A percentile compares a stretch with the other conserved stretches of the same genome.
phyloP scores from a whole-genome alignment of 2,113 vertebrate genomes.

The Silurus asotus region DNA sequence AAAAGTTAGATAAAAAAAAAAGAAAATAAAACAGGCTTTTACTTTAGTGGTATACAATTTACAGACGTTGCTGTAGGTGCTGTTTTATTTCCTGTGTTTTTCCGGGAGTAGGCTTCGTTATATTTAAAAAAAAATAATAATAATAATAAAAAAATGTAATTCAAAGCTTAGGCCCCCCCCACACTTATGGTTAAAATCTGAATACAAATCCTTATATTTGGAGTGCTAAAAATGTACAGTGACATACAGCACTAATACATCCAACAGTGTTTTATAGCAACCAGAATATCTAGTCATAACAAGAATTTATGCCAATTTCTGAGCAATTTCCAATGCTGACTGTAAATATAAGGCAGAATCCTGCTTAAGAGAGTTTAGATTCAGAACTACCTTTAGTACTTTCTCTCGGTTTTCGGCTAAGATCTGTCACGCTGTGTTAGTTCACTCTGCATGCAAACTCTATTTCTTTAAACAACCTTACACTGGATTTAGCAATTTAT shows the following conservation, averaged over 20 bases:
- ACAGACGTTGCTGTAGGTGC: not conserved
- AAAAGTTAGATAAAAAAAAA: too few relatives aligned
- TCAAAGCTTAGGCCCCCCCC: not conserved
- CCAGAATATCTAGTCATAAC: not conserved
- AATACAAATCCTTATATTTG: not conserved
- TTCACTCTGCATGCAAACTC: not conserved
- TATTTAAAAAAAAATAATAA: not conserved
- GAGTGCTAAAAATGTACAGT: not conserved
- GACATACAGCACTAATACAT: not conserved
- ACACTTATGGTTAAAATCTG: not conserved
- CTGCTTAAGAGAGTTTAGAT: not conserved
- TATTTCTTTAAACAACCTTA: conserved; percentile 1
- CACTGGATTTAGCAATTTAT: not conserved
- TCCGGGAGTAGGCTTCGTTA: not conserved
- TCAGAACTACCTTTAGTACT: conserved; percentile 19
- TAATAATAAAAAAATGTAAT: not conserved
- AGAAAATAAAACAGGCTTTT: too few relatives aligned
- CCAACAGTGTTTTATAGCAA: not conserved
- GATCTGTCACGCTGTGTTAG: conserved; percentile 8
- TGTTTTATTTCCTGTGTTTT: not conserved
- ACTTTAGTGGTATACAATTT: not conserved
- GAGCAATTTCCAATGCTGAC: not conserved
- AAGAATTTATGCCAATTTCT: not conserved
- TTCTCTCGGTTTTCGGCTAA: not conserved
- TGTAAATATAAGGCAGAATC: conserved; percentile 7